Base-by-base conservation (phyloP, 2,113 vertebrate genomes). In the Probosciger aterrimus region DNA sequence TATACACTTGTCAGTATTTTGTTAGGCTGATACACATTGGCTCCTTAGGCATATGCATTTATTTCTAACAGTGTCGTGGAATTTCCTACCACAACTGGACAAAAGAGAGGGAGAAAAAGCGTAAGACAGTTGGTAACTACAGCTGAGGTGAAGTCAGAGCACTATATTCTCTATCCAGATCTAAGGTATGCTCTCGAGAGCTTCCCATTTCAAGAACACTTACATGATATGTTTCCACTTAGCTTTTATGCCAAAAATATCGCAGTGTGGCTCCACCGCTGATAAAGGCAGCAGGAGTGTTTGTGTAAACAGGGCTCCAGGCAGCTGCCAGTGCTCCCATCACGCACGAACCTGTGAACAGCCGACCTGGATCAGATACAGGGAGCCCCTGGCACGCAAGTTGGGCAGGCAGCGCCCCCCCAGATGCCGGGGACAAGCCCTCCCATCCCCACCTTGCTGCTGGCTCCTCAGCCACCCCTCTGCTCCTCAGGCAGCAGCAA, bases 201-300 rank as follows among this genome's bases (percentile, higher is more conserved):
- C 86, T 93, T 95, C 88, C 86, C 93, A 71, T 95, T 90, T 95
- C 4, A 7, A 93, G 90, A 90, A 90, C 86, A 94, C 93, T 90
- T 88, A 90, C 3, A 90, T 0, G 74, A 46, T 86, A 86, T 3
- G 71, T 71, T 90, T 78, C 92, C 92, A 96, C 93, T 95, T 69
- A 67, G 55, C 79, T 94, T 94, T 88, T 79, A 71, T 78, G 88
- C 93, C 93, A 93, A 95, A 96, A 96, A 96, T 96, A 96, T 84
- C 95, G 76, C 83, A 62, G 55, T 28, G 65, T 0, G 1, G 52
- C 76, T 95, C 69, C 0, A 0, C 43, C 1, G 4, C 82, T 90
- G 94, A 96, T 93, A 96, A 93, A 74, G 77, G 71, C 81, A 77
- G 65, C 49, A 76, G 74, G 46, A 88, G 43, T 10, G 11, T 71